Evolutionary conservation across 2,888 invertebrate genomes (phyloP), one percentile per base, ranked within the genome.

Genomic region (Hirtodrosophila histrioides): DNA sequence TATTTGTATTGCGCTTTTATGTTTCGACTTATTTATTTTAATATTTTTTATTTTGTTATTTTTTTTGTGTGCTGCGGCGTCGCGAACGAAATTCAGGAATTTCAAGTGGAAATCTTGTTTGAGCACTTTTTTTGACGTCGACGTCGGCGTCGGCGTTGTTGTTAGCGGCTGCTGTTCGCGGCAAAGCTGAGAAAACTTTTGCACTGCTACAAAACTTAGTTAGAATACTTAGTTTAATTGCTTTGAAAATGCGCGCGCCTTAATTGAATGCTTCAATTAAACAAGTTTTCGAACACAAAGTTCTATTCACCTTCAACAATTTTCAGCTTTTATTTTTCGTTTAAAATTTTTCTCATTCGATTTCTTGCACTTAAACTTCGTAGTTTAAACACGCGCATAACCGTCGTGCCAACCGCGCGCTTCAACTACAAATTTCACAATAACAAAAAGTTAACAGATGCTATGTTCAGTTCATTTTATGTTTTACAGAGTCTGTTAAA

Each of bases 51-150:
- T 66, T 44, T 54, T 49, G 48, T 69, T 62, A 50, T 55, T 60
- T 62, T 53, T 55, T 60, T 57, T 62, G 43, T 55, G 48, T 44
- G 72, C 66, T 69, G 66, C 31, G 7, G 7, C 66, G 77, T 61
- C 74, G 76, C 73, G 57, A 65, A 81, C 81, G 66, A 86, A 85
- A 86, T 85, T 88, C 88, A 86, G 86, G 85, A 85, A 85, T 88
- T 85, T 87, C 86, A 85, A 85, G 88, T 88, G 83, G 85, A 85
- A 85, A 85, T 85, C 85, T 85, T 76, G 85, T 85, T 83, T 74
- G 88, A 86, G 85, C 86, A 85, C 85, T 86, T 84, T 84, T 31
- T 31, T 31, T 31, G 51, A 68, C 62, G 31, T 41, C 60, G 64
- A 49, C 72, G 63, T 51, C 57, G 60, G 53, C 46, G 63, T 58